Conservation (phyloP, 2,888 invertebrate species). For the Diarsia mendica region DNA sequence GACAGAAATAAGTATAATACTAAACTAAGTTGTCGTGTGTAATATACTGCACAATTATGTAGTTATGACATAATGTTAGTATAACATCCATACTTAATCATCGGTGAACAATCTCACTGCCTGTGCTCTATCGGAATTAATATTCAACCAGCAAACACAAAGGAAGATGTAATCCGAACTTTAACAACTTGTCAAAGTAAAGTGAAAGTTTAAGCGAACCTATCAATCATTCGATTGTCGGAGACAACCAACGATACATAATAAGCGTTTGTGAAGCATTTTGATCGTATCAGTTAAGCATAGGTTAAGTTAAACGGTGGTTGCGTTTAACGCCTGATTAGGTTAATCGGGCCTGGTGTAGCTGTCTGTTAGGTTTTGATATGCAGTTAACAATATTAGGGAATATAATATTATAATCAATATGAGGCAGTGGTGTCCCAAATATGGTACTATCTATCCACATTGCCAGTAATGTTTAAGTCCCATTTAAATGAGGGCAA, state of each 20-base stretch:
- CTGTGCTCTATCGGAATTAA: constrained; percentile 27
- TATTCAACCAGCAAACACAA: constrained; percentile 24
- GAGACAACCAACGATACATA: constrained; percentile 51
- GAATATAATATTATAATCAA: background rate
- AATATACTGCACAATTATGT: background rate
- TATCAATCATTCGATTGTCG: constrained; percentile 55
- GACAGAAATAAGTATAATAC: no score
- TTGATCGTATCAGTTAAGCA: constrained; percentile 51
- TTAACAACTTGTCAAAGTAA: constrained; percentile 55
- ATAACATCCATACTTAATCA: background rate
- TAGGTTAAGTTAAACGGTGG: constrained; percentile 34
- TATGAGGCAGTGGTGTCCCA: no score
- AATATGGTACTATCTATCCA: no score
- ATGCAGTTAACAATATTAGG: background rate
- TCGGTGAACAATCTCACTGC: background rate
- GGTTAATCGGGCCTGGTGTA: constrained; percentile 38
- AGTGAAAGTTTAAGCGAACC: constrained; percentile 54
- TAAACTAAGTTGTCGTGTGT: background rate
- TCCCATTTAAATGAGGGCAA: background rate
- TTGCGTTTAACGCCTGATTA: constrained; percentile 32
- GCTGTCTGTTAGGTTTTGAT: constrained; percentile 1
- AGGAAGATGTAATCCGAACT: constrained; percentile 37
- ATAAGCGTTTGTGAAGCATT: constrained; percentile 42
- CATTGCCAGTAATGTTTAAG: background rate
- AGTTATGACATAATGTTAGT: background rate